phyloP scores from a whole-genome alignment of 2,113 vertebrate species.

The Erythrolamprus reginae region DNA sequence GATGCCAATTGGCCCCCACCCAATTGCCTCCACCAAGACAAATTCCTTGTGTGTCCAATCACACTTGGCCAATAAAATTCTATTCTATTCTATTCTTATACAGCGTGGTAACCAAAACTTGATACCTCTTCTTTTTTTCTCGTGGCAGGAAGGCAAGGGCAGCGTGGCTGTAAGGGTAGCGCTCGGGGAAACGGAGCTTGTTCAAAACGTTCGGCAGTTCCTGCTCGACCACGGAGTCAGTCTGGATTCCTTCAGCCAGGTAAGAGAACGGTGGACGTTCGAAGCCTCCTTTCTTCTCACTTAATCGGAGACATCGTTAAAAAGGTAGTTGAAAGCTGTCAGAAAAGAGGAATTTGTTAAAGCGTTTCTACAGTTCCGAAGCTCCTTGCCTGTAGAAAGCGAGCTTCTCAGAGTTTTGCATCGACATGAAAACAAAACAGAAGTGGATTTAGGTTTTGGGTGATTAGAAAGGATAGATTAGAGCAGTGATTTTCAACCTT shows the following conservation, averaged over 20 bases:
- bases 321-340: not conserved
- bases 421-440: not conserved
- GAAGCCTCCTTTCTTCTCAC: too few relatives aligned
- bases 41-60: too few relatives aligned
- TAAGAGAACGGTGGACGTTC: constrained; percentile 47
- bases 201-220: constrained; percentile 90
- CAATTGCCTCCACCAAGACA: too few relatives aligned
- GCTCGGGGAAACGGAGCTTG: constrained; percentile 92
- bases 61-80: too few relatives aligned
- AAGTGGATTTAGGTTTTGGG: not conserved
- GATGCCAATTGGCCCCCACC: too few relatives aligned
- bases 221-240: constrained; percentile 82
- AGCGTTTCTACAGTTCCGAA: too few relatives aligned
- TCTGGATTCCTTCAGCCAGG: constrained; percentile 96
- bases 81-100: too few relatives aligned
- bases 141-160: constrained; percentile 80
- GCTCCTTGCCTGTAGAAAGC: too few relatives aligned
- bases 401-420: too few relatives aligned
- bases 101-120: too few relatives aligned
- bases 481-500: too few relatives aligned
- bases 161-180: constrained; percentile 93
- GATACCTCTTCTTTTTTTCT: not conserved
- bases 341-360: not conserved
- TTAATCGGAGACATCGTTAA: not conserved
- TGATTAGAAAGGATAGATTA: not conserved